Evolutionary conservation across 2,113 vertebrate species (phyloP), one percentile per base, ranked within the genome.

Genomic region (Entomyzon cyanotis): DNA sequence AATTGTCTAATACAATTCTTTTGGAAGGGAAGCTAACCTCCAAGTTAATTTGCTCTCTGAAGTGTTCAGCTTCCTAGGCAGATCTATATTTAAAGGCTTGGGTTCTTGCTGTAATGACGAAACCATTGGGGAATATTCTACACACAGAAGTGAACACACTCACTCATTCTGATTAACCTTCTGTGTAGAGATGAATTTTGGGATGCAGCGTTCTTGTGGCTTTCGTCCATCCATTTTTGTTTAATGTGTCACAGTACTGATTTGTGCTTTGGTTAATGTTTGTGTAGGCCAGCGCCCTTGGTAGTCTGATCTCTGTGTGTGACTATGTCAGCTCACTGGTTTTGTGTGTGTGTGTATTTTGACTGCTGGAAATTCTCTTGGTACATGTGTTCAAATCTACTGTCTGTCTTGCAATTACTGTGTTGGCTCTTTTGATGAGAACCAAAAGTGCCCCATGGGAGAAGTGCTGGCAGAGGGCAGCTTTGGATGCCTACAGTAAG

Each of bases 31-130:
- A 89, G 69, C 58, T 94, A 90, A 81, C 47, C 39, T 71, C 35
- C 33, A 62, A 75, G 83, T 82, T 95, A 79, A 87, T 93, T 92
- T 92, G n/a, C 19, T 84, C 18, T 87, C 62, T 75, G 47, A 93
- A 84, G 73, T 68, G 49, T 89, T 94, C 55, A 60, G 68, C 67
- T 88, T 58, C 92, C 88, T 55, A 59, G 63, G 87, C 88, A 78
- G 44, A 82, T 75, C 44, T 87, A 2, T 78, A 71, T 89, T 75
- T 68, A 74, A 81, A 90, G 79, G 49, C 69, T 59, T 63, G 41
- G 31, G 39, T 56, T 84, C 55, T 71, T 8, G 5, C 64, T 90
- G 31, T 68, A 84, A 52, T 68, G 80, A 84, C 78, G 33, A 41
- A 94, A 69, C 33, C 41, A 3, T 1, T 46, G 71, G 90, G 76